Evolutionary conservation across 2,113 vertebrate species (phyloP).

Genomic region (Pagrus major): DNA sequence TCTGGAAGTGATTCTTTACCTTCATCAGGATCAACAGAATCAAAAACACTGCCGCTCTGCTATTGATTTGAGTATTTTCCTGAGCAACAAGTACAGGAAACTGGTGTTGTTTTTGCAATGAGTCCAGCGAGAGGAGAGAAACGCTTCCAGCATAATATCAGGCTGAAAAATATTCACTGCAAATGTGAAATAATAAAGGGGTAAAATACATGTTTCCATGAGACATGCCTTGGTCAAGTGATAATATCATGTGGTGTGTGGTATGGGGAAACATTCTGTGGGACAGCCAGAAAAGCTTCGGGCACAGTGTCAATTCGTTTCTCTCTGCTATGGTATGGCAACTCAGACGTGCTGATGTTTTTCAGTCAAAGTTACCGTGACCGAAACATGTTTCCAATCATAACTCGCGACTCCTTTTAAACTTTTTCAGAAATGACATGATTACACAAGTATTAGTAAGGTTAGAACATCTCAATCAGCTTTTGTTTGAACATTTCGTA

Average conservation of each 20-base stretch:
- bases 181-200: constrained; percentile 69
- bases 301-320: constrained; percentile 49
- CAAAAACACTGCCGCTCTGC: constrained; percentile 39
- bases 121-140: constrained; percentile 31
- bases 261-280: constrained; percentile 33
- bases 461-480: constrained; percentile 55
- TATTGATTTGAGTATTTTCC: constrained; percentile 65
- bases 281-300: constrained; percentile 45
- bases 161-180: constrained; percentile 61
- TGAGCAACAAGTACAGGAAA: constrained; percentile 62
- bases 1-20: constrained; percentile 53
- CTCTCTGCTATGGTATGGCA: constrained; percentile 26
- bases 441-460: constrained; percentile 42
- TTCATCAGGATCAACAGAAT: constrained; percentile 42
- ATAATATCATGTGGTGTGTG: constrained; percentile 72
- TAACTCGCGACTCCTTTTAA: constrained; percentile 25
- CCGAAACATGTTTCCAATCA: constrained; percentile 57
- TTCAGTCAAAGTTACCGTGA: constrained; percentile 37
- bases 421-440: constrained; percentile 26
- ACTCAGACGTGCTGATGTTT: constrained; percentile 45
- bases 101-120: constrained; percentile 54
- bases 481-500: constrained; percentile 56
- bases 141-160: constrained; percentile 49
- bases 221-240: constrained; percentile 55
- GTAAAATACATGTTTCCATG: constrained; percentile 65